Evolutionary conservation across 2,888 invertebrate species (phyloP), one percentile per base, ranked within the genome.

Genomic region (Euclidia mi): DNA sequence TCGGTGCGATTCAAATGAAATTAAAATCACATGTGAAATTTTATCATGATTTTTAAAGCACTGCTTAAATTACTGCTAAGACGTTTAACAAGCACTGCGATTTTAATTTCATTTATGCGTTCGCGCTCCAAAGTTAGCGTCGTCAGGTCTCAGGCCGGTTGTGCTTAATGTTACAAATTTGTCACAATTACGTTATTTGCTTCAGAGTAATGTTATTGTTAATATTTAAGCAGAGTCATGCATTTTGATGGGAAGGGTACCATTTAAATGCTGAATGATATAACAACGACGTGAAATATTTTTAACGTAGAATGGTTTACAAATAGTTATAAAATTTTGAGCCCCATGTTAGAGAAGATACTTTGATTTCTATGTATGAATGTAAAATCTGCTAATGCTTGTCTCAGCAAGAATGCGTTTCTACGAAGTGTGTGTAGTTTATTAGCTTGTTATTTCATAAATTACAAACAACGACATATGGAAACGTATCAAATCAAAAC

Each of bases 401-500:
- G 11, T 29, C 9, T 29, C 12, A 32, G 32, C 11, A 32, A 32
- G 11, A 0, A 35, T 14, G 3, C 15, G 9, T 1, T 14, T 15
- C 11, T 20, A 28, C 6, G 3, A n/a, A 46, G n/a, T 38, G 7
- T 52, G 7, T 63, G 28, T 31, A 20, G 0, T 48, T 41, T 35
- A 17, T 17, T 42, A 15, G 52, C 20, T 43, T 59, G 44, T 53
- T 57, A 51, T 37, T 38, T 43, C 50, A 57, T 49, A 44, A 60
- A 70, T 53, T 49, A 53, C 32, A 56, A 74, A 87, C 88, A 88
- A 87, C 87, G 85, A 88, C 66, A 78, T 75, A 77, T 35, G 50
- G 66, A 79, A 80, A 82, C 80, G 78, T 86, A 84, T 84, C 79
- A 85, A 79, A 76, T 68, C 71, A 86, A 78, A 78, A 67, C 71